Conservation (phyloP, 2,113 vertebrate genomes). For the Struthidea cinerea region DNA sequence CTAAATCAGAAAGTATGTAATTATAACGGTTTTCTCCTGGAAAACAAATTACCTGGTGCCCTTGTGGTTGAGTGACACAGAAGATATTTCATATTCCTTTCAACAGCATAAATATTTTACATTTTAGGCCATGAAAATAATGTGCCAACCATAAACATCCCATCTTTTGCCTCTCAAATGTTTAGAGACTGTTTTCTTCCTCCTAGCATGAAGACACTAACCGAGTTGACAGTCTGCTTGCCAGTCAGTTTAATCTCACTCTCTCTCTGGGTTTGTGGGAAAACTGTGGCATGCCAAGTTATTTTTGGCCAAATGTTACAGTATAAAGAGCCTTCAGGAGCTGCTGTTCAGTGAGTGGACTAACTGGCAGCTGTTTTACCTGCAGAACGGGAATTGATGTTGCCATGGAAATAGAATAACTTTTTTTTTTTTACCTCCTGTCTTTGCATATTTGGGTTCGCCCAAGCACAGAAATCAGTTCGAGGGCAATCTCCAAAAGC, state of each 20-base stretch:
- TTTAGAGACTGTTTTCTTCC: conserved; percentile 21
- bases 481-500: neutral
- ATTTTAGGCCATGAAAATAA: conserved; percentile 15
- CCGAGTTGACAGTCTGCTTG: conserved; percentile 54
- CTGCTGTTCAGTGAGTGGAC: conserved; percentile 74
- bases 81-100: conserved; percentile 53
- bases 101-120: conserved; percentile 37
- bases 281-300: conserved; percentile 66
- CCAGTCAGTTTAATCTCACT: conserved; percentile 51
- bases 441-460: conserved; percentile 59
- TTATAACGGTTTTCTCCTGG: conserved; percentile 61
- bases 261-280: conserved; percentile 56
- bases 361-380: conserved; percentile 77
- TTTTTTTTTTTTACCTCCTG: neutral
- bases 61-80: neutral
- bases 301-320: conserved; percentile 67
- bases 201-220: conserved; percentile 37
- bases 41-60: conserved; percentile 70
- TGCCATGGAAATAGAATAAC: conserved; percentile 80
- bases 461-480: neutral
- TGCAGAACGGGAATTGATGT: conserved; percentile 84
- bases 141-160: neutral
- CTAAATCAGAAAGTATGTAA: conserved; percentile 56
- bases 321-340: conserved; percentile 58
- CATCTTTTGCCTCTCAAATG: neutral